Conservation (phyloP, 2,797 vertebrate species). For the Ataeniobius toweri region DNA sequence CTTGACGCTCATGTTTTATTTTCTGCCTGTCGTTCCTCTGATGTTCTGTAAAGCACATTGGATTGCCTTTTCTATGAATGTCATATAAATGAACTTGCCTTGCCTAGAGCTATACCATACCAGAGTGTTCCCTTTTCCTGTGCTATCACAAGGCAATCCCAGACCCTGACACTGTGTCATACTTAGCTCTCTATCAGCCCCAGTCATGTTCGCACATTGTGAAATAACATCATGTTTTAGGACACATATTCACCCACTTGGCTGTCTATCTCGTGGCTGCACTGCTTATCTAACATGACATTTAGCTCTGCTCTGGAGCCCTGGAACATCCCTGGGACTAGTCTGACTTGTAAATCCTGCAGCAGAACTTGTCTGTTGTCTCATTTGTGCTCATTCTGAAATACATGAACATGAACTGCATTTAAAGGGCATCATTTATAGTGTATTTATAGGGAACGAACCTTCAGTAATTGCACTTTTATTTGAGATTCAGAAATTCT, state of each 20-base stretch:
- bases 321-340: constrained; percentile 12
- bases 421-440: constrained; percentile 62
- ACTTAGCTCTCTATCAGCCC: constrained; percentile 33
- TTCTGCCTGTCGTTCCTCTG: not conserved
- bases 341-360: constrained; percentile 33
- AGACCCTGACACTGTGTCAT: constrained; percentile 50
- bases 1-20: not conserved
- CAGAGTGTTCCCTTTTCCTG: constrained; percentile 24
- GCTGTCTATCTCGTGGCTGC: constrained; percentile 24
- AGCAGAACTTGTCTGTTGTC: constrained; percentile 37
- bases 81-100: not conserved
- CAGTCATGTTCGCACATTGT: constrained; percentile 39
- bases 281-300: constrained; percentile 41
- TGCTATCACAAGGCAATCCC: constrained; percentile 43
- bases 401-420: constrained; percentile 3
- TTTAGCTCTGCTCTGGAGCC: constrained; percentile 7
- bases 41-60: not conserved
- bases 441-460: constrained; percentile 60
- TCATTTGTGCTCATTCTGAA: constrained; percentile 8
- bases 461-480: constrained; percentile 64
- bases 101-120: not conserved
- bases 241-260: constrained; percentile 36
- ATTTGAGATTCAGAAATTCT: constrained; percentile 71
- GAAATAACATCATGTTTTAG: constrained; percentile 47
- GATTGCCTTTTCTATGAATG: not conserved